These are phyloP conservation scores for Phataginus tricuspis DNA, from an alignment of 2,797 vertebrate genomes.

Conservation along the genomic window DNA sequence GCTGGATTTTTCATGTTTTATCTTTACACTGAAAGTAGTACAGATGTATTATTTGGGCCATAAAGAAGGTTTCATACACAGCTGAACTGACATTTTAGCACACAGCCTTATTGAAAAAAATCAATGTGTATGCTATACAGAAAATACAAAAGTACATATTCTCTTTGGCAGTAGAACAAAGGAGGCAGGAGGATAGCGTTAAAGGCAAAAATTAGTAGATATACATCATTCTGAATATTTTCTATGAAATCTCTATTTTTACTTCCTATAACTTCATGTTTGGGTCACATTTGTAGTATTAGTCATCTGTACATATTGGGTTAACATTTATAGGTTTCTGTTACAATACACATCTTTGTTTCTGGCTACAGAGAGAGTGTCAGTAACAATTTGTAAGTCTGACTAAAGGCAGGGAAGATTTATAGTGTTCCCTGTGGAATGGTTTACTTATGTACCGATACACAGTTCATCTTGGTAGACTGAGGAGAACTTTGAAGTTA, in stretches of 20 bases:
- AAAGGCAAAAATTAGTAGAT: neutral
- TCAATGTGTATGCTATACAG: neutral
- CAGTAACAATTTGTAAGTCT: neutral
- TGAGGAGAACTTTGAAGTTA: neutral
- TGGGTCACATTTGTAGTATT: neutral
- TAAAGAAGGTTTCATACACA: neutral
- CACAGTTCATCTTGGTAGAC: neutral
- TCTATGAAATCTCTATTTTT: neutral
- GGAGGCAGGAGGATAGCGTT: neutral
- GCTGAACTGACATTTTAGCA: neutral
- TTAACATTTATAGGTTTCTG: neutral
- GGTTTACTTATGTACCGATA: neutral
- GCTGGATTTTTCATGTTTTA: neutral
- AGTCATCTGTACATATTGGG: neutral
- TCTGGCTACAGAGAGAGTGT: neutral
- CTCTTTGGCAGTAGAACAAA: neutral
- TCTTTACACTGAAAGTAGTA: neutral
- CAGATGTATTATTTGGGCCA: neutral
- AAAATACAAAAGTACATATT: neutral
- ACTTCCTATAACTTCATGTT: neutral
- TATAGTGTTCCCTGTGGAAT: neutral
- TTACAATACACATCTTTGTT: neutral
- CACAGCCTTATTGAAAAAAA: neutral
- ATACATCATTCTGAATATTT: neutral
- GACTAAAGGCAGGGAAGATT: neutral